Conservation (phyloP, 2,113 vertebrate species). For the Malurus cyaneus region DNA sequence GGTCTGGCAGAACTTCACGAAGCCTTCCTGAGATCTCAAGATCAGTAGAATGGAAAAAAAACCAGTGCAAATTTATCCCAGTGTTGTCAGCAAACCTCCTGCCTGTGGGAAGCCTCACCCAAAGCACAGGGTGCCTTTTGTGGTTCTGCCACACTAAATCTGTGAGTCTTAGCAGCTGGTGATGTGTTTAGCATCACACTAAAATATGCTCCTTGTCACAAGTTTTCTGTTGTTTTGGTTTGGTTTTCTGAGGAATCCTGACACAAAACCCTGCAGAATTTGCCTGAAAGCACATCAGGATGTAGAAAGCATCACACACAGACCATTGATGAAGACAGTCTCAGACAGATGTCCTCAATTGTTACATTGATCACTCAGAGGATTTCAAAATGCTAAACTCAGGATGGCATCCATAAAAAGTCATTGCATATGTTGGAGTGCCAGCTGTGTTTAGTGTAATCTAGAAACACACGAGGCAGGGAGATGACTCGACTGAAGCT, state of each 20-base stretch:
- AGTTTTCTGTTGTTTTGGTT: background rate
- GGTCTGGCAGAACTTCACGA: background rate
- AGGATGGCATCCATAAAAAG: background rate
- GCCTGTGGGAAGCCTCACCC: background rate
- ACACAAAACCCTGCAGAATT: background rate
- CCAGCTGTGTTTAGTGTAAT: background rate
- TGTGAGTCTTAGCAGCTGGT: background rate
- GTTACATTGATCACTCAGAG: background rate
- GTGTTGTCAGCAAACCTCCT: background rate
- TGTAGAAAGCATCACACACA: background rate
- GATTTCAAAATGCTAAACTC: background rate
- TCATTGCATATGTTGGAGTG: background rate
- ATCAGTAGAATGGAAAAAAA: background rate
- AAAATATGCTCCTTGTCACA: conserved; percentile 46
- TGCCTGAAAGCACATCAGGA: background rate
- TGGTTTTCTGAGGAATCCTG: background rate
- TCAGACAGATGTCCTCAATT: conserved; percentile 10
- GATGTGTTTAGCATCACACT: background rate
- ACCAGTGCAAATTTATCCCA: background rate
- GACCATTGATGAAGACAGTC: background rate
- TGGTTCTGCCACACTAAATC: background rate
- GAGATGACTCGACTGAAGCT: background rate
- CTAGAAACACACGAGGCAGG: background rate
- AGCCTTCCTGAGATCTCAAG: background rate
- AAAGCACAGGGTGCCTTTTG: background rate